Evolutionary conservation across 2,797 vertebrate genomes (phyloP), one percentile per base, ranked within the genome.

Genomic region (Coluber constrictor): DNA sequence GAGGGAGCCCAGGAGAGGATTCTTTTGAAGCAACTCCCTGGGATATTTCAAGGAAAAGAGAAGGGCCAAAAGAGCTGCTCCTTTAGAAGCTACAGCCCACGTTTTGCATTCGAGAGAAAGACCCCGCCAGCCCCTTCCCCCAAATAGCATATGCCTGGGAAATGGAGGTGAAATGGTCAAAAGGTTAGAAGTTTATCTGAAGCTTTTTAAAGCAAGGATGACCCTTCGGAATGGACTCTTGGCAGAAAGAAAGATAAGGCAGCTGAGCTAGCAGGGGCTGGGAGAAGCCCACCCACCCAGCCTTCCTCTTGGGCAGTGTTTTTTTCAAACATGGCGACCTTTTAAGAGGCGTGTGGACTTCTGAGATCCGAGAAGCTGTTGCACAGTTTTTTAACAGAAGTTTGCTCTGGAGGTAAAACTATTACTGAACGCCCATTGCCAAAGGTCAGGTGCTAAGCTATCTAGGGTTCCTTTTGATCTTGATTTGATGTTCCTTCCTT

Each of bases 41-140:
- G 83, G 87, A 88, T 20, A 86, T 88, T 96, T 94, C 90, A 94
- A 90, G 90, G 15, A 59, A 94, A 51, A 93, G 94, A 90, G 93
- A 94, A 92, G 57, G 94, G 93, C 90, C 29, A 87, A 23, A 91
- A 37, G 91, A 90, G 66, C 86, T 89, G 93, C 90, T 93, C 87
- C 61, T 95, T 92, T 86, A 92, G 56, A 32, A 63, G n/a, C 94
- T 88, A 25, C 54, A 27, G 27, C 86, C 1, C 29, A 5, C 15
- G 91, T 66, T 66, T 66, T n/a, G 61, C 25, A 13, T 25, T 9
- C 23, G 4, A 11, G 16, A 5, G 37, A 25, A n/a, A 54, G 3
- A 6, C n/a, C 29, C 47, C 1, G 5, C 54, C 5, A 20, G 7
- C 12, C 4, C 12, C 18, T 25, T 74, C 47, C n/a, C 83, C 10